These are phyloP conservation scores for Drosophila lacteicornis DNA, from an alignment of 1,140 invertebrate genomes.

Conservation along the genomic window DNA sequence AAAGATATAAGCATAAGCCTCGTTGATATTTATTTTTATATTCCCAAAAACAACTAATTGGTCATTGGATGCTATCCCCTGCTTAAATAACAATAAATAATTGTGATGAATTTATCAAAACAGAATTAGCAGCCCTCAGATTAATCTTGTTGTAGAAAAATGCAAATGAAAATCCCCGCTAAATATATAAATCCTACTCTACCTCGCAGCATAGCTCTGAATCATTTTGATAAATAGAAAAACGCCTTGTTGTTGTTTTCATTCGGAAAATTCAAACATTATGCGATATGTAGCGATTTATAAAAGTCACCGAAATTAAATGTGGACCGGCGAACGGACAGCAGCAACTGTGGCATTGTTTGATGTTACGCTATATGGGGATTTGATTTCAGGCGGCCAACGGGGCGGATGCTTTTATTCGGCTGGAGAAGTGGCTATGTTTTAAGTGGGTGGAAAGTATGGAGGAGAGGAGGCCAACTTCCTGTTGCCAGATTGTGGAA, in stretches of 20 bases:
- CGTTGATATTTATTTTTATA: constrained; percentile 32
- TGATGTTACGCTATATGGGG: constrained; percentile 79
- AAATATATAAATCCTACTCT: constrained; percentile 3
- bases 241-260: constrained; percentile 29
- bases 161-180: constrained; percentile 7
- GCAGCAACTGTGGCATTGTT: constrained; percentile 77
- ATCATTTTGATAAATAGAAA: constrained; percentile 62
- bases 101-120: constrained; percentile 15
- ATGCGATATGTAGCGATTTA: constrained; percentile 81
- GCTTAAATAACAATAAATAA: constrained; percentile 16
- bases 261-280: constrained; percentile 56
- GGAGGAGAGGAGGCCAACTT: constrained; percentile 32
- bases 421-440: constrained; percentile 19
- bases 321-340: constrained; percentile 66
- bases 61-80: neutral
- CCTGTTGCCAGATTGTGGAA: constrained; percentile 53
- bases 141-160: constrained; percentile 20
- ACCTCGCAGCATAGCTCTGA: too few species aligned
- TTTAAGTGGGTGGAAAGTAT: constrained; percentile 13
- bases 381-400: constrained; percentile 70
- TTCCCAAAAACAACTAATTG: constrained; percentile 18
- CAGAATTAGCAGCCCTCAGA: constrained; percentile 12
- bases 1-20: constrained; percentile 42
- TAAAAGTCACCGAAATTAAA: constrained; percentile 80
- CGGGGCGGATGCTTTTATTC: constrained; percentile 36